Percentiles rank a stretch among this genome's conserved stretches.
Evolutionary conservation across 2,113 vertebrate species (phyloP).

Genomic region (Muntiacus reevesi): DNA sequence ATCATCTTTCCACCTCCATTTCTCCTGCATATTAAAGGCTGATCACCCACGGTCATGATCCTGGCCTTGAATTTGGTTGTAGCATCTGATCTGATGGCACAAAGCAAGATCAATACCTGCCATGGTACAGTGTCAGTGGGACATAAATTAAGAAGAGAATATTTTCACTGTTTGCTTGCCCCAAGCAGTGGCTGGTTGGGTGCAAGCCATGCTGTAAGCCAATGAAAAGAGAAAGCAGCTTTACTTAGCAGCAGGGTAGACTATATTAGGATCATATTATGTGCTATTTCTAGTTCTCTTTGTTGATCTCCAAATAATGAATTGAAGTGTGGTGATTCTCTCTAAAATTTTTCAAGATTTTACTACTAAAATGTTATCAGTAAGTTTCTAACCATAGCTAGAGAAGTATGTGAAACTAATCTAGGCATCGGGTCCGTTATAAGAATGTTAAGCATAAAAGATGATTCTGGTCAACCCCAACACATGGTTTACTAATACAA

Average conservation of each 20-base stretch:
- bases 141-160: slow-evolving; percentile 52
- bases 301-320: slow-evolving; percentile 54
- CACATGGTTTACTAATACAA: not conserved
- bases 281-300: slow-evolving; percentile 15
- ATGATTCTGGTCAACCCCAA: not conserved
- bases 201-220: not conserved
- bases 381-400: slow-evolving; percentile 22
- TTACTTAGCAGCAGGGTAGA: slow-evolving; percentile 24
- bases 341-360: slow-evolving; percentile 8
- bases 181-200: not conserved
- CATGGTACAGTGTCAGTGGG: slow-evolving; percentile 19
- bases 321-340: not conserved
- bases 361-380: slow-evolving; percentile 15
- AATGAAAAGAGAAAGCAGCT: slow-evolving; percentile 34
- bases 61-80: not conserved
- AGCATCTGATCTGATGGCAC: slow-evolving; percentile 47
- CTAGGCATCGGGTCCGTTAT: not conserved
- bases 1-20: slow-evolving; percentile 63
- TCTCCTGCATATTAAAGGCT: slow-evolving; percentile 52
- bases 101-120: slow-evolving; percentile 45
- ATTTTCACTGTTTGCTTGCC: slow-evolving; percentile 37
- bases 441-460: not conserved
- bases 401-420: not conserved
- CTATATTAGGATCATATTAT: slow-evolving; percentile 19
- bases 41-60: slow-evolving; percentile 55